Conservation (phyloP, 2,888 invertebrate species). For the Nomada lathburiana region DNA sequence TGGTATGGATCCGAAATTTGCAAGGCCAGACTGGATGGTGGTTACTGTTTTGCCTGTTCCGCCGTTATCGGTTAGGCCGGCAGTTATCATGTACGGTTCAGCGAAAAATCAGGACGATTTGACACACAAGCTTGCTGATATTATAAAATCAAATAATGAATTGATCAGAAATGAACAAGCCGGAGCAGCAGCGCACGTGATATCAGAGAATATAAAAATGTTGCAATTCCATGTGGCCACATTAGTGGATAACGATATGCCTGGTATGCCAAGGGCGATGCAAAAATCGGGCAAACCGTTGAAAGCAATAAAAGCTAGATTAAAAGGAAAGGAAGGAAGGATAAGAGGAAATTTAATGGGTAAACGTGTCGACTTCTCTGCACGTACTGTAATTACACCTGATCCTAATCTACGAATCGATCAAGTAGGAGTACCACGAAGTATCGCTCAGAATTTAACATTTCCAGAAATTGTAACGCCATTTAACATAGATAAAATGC, state of each 20-base stretch:
- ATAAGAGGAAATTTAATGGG: conserved; percentile 99
- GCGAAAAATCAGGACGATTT: conserved; percentile 99
- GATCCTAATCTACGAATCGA: conserved; percentile 97
- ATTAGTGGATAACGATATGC: conserved; percentile 99
- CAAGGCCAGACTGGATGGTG: conserved; percentile 99
- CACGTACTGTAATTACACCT: conserved; percentile 98
- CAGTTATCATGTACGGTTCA: conserved; percentile 99
- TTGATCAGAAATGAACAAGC: conserved; percentile 97
- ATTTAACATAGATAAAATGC: conserved; percentile 98
- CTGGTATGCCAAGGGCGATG: conserved; percentile 98
- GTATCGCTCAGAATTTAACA: conserved; percentile 99
- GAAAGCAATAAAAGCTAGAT: conserved; percentile 97
- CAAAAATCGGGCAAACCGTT: conserved; percentile 99
- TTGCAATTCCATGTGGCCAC: conserved; percentile 99
- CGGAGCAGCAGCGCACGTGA: conserved; percentile 98
- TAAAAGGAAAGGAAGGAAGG: conserved; percentile 99
- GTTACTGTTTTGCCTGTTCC: conserved; percentile 98
- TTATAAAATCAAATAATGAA: conserved; percentile 99
- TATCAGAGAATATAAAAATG: conserved; percentile 98
- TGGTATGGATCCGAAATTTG: conserved; percentile 98
- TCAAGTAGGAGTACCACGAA: conserved; percentile 98
- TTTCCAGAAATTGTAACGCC: conserved; percentile 99
- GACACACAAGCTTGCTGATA: conserved; percentile 99
- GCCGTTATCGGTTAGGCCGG: conserved; percentile 97
- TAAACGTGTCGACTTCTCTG: conserved; percentile 99